Base-by-base conservation (phyloP, 1,140 invertebrate genomes). In the Antheraea pernyi region DNA sequence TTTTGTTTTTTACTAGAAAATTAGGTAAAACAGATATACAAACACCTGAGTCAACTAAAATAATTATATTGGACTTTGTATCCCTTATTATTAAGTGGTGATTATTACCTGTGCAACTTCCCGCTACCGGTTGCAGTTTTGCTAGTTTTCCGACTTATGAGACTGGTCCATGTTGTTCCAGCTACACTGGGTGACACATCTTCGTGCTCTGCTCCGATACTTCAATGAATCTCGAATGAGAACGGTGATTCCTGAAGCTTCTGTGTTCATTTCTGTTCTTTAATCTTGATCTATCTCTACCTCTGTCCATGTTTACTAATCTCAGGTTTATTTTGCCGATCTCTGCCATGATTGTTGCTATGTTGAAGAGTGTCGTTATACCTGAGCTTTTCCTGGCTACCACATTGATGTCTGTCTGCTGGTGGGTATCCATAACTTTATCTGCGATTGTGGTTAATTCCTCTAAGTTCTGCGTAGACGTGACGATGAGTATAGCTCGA, bases 351-450 rank as follows among this genome's bases (percentile, higher is more conserved):
- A 16, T 30, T 66, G 30, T 22, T 16, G 53, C 39, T 42, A 70
- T 10, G 36, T 60, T 6, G 8, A n/a, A 19, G 19, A 11, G 4
- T 11, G 4, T 30, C 22, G 4, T 30, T 30, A 4, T 30, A 61
- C 18, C 19, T 19, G 19, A 7, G 19, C 59, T 61, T 4, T 3
- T 19, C 10, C 22, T 19, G 62, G n/a, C 36, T 39, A 71, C 46
- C 13, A 59, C 42, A 13, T 18, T n/a, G 11, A 67, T 39, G 0
- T 66, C 19, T 5, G 36, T 42, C 39, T 42, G 39, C 22, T 30
- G 6, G 7, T 13, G 13, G 0, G 71, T 65, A n/a, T 72, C 71
- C 37, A 67, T 48, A 2, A 72, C 67, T 37, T 64, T 69, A 13
- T 64, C 67, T 22, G 46, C 67, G 7, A 64, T 58, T 7, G 30